These are phyloP conservation scores for Tetragonula clypearis DNA, from an alignment of 1,140 invertebrate species.

Conservation along the genomic window DNA sequence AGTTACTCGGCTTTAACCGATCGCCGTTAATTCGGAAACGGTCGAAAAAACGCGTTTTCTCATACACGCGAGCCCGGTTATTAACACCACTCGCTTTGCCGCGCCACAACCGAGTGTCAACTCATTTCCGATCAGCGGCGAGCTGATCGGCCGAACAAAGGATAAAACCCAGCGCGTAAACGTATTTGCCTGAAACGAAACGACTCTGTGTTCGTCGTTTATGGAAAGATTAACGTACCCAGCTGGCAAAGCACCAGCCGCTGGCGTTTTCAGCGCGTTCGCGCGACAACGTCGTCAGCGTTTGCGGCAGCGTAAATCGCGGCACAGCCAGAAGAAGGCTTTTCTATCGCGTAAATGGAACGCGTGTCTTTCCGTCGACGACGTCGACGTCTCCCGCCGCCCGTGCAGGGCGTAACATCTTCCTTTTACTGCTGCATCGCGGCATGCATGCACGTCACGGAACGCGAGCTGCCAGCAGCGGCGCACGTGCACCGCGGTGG, in stretches of 20 bases:
- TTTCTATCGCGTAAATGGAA: constrained; percentile 30
- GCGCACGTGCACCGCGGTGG: constrained; percentile 43
- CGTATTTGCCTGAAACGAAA: neutral
- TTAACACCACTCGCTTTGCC: too few species aligned
- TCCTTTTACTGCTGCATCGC: constrained; percentile 31
- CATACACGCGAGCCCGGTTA: too few species aligned
- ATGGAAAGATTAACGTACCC: neutral
- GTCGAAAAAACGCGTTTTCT: too few species aligned
- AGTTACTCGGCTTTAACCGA: neutral
- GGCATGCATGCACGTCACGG: constrained; percentile 41
- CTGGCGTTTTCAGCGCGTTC: neutral
- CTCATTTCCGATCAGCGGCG: too few species aligned
- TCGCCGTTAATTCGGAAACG: too few species aligned
- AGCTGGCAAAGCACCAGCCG: neutral
- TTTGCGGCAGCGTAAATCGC: constrained; percentile 5
- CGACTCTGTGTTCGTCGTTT: neutral
- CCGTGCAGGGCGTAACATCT: neutral
- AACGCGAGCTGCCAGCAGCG: constrained; percentile 36
- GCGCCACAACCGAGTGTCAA: too few species aligned
- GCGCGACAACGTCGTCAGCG: neutral
- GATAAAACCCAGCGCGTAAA: neutral
- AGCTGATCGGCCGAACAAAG: too few species aligned
- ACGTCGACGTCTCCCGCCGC: neutral
- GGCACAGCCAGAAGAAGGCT: neutral
- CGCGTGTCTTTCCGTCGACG: constrained; percentile 29